Evolutionary conservation across 1,140 invertebrate genomes (phyloP).

Genomic region (Vanessa tameamea): DNA sequence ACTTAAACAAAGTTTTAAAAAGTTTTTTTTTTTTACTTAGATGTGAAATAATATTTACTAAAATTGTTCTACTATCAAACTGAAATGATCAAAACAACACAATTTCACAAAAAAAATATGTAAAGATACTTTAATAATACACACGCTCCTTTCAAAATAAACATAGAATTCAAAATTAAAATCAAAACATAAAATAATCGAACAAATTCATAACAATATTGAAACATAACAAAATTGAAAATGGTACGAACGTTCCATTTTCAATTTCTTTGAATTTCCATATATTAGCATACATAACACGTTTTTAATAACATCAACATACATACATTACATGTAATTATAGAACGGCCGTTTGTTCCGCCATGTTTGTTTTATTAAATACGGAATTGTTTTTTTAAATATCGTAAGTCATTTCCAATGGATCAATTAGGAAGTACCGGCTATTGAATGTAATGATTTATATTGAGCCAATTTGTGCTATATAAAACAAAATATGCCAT

Average conservation of each 20-base stretch:
- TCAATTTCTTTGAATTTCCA: conserved; percentile 36
- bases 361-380: conserved; percentile 12
- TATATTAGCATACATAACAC: conserved; percentile 35
- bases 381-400: conserved; percentile 3
- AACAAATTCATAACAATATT: conserved; percentile 20
- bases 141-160: background rate
- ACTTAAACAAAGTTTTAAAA: no score
- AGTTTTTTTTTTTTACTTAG: no score
- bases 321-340: conserved; percentile 26
- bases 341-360: conserved; percentile 13
- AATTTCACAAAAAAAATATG: no score
- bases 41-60: no score
- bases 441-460: no score
- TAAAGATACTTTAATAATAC: no score
- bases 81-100: no score
- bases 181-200: conserved; percentile 17
- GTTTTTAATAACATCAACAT: conserved; percentile 32
- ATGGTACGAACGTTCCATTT: background rate
- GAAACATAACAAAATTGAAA: no score
- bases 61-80: no score
- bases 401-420: background rate
- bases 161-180: background rate
- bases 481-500: no score
- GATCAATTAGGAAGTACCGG: background rate
- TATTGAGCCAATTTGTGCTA: no score